Evolutionary conservation across 2,888 invertebrate species (phyloP).

Genomic region (Eilema depressum): DNA sequence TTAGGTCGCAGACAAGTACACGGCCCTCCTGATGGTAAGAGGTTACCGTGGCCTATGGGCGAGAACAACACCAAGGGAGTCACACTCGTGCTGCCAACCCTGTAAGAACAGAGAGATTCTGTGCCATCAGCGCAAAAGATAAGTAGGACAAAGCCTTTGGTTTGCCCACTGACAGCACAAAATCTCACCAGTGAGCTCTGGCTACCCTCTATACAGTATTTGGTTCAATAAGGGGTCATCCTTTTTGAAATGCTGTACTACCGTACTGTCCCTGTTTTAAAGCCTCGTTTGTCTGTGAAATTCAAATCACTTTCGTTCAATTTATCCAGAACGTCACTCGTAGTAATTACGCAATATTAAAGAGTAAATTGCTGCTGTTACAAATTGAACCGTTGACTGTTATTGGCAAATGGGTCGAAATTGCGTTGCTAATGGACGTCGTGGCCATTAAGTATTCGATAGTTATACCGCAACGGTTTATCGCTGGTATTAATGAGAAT

Average conservation of each 20-base stretch:
- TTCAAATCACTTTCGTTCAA: slow-evolving; percentile 3
- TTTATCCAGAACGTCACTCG: neutral
- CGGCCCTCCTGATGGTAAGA: no score
- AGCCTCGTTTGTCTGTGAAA: neutral
- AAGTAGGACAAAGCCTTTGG: no score
- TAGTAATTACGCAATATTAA: slow-evolving; percentile 5
- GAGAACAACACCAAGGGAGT: no score
- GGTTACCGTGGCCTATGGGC: no score
- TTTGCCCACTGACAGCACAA: no score
- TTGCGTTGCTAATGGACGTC: slow-evolving; percentile 3
- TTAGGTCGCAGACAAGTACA: no score
- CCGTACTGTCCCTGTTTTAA: neutral
- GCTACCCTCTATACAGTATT: no score
- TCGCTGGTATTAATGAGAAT: neutral
- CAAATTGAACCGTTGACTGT: neutral
- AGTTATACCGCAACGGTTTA: neutral
- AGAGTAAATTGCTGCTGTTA: slow-evolving; percentile 5
- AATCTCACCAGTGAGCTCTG: no score
- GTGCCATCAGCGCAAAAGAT: no score
- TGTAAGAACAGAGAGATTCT: no score
- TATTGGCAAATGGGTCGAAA: slow-evolving; percentile 9
- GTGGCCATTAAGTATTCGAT: neutral
- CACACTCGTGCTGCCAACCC: no score
- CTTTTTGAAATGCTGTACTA: neutral
- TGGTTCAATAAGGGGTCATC: no score